Percentiles rank a stretch among this genome's conserved stretches.
Evolutionary conservation across 2,113 vertebrate genomes (phyloP).

Genomic region (human): DNA sequence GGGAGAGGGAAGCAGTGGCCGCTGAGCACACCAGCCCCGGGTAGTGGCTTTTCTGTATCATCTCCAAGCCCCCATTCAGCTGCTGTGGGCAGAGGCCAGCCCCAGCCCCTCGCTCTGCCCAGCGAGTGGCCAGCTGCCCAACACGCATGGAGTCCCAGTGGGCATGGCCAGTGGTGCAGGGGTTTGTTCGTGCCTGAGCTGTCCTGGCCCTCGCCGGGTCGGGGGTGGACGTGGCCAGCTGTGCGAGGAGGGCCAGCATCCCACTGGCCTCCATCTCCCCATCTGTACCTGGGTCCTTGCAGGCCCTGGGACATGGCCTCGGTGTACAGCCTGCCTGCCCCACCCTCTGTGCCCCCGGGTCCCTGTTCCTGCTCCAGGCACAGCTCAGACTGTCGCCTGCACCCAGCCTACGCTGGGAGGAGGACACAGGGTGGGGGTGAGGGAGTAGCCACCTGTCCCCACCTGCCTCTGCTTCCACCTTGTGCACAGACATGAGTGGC

Average conservation of each 20-base stretch:
- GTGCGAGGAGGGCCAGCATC: neutral
- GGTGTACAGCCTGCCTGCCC: neutral
- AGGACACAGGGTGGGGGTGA: rapidly evolving
- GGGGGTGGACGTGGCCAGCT: neutral
- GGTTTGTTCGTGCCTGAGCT: neutral
- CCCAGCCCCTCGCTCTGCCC: rapidly evolving
- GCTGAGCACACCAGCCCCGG: rapidly evolving
- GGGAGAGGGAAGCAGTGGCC: neutral
- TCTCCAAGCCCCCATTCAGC: rapidly evolving
- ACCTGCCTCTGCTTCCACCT: neutral
- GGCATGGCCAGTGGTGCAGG: neutral
- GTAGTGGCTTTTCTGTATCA: rapidly evolving
- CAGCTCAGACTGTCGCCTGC: neutral
- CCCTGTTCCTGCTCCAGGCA: neutral
- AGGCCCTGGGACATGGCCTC: neutral
- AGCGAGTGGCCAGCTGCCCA: rapidly evolving
- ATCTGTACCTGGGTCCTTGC: neutral
- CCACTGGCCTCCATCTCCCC: neutral
- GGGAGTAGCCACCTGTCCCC: neutral
- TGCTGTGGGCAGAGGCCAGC: neutral
- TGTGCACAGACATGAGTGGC: rapidly evolving
- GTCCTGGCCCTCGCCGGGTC: rapidly evolving
- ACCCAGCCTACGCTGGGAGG: rapidly evolving
- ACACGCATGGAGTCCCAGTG: rapidly evolving
- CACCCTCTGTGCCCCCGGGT: rapidly evolving